Conservation (phyloP, 2,113 vertebrate genomes). For the Dinomys branickii region DNA sequence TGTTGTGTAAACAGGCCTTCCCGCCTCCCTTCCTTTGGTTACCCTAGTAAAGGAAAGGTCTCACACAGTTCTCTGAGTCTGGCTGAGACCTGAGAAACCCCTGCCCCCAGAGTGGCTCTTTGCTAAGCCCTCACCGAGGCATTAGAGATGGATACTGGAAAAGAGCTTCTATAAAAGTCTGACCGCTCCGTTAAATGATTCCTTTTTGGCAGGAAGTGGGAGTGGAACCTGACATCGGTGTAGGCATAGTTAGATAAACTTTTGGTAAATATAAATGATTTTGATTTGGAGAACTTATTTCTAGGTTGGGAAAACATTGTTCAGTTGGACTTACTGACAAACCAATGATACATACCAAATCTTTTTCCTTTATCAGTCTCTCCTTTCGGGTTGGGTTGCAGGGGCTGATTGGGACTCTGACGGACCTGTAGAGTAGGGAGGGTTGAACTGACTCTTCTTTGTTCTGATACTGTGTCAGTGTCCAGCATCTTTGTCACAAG, state of each 20-base stretch:
- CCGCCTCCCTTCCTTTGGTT: not conserved
- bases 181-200: slow-evolving; percentile 18
- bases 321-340: not conserved
- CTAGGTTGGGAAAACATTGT: not conserved
- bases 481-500: not conserved
- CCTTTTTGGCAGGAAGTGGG: not conserved
- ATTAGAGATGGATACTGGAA: not conserved
- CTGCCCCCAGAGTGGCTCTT: not conserved
- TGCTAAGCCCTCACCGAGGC: not conserved
- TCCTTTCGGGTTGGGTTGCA: not conserved
- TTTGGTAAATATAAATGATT: not conserved
- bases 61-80: not conserved
- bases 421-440: not conserved
- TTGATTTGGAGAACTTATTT: not conserved
- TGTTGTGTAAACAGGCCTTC: slow-evolving; percentile 28
- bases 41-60: not conserved
- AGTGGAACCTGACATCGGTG: not conserved
- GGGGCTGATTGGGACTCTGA: not conserved
- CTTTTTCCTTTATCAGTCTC: not conserved
- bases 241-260: slow-evolving; percentile 32
- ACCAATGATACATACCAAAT: not conserved
- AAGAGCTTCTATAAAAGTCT: slow-evolving; percentile 37
- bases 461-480: not conserved
- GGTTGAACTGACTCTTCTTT: not conserved
- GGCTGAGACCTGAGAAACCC: not conserved